A percentile compares a stretch with the other conserved stretches of the same genome.
Evolutionary conservation across 2,888 invertebrate species (phyloP).

Genomic region (Hemithea aestivaria): DNA sequence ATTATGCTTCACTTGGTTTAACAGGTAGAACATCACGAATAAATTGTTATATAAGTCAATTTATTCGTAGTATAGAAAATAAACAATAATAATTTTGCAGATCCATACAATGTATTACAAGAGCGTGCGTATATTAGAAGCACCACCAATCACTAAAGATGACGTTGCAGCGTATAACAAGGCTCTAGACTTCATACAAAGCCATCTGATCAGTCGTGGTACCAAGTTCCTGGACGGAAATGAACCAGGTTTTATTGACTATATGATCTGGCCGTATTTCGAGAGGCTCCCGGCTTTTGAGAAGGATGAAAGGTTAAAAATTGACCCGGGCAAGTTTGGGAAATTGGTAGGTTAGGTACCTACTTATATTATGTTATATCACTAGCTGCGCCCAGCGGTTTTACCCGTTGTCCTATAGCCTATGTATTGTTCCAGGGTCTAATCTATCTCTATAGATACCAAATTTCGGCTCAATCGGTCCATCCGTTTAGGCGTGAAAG

Average conservation of each 20-base stretch:
- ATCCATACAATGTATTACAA: slow-evolving; percentile 43
- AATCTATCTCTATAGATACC: no score
- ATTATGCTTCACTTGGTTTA: no score
- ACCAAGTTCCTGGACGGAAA: slow-evolving; percentile 81
- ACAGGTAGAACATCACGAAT: no score
- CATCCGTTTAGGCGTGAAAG: no score
- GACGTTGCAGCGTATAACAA: slow-evolving; percentile 39
- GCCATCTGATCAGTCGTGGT: slow-evolving; percentile 79
- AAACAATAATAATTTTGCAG: slow-evolving; percentile 33
- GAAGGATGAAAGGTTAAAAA: slow-evolving; percentile 59
- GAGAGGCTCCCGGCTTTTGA: slow-evolving; percentile 79
- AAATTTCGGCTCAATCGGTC: no score
- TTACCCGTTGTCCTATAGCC: no score
- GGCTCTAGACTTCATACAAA: slow-evolving; percentile 81
- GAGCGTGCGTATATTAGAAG: slow-evolving; percentile 39
- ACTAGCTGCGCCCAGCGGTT: no score
- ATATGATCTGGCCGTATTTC: slow-evolving; percentile 94
- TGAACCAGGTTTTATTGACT: slow-evolving; percentile 87
- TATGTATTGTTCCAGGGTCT: no score
- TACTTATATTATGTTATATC: background rate
- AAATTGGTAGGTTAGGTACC: slow-evolving; percentile 45
- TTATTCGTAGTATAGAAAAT: no score
- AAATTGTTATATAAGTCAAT: no score
- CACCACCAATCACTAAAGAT: slow-evolving; percentile 39
- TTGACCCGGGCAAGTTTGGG: slow-evolving; percentile 77